A percentile compares a stretch with the other conserved stretches of the same genome.
Conservation (phyloP, 2,797 vertebrate species). For the Sebastes aleutianus region DNA sequence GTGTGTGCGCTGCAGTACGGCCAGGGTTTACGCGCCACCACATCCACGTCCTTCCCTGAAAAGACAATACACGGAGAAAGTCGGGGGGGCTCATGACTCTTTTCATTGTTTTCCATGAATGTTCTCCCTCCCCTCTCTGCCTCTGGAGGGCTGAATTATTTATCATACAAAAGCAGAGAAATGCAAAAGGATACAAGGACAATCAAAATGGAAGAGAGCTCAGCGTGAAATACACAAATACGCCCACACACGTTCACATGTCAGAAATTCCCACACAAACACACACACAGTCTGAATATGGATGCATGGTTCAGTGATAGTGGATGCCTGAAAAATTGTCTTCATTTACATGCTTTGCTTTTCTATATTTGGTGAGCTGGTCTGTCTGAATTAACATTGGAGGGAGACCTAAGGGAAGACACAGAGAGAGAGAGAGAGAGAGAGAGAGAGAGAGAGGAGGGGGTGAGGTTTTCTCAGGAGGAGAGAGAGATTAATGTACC, state of each 20-base stretch:
- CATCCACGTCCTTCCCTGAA: neutral
- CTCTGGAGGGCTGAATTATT: constrained; percentile 61
- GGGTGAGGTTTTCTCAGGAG: constrained; percentile 18
- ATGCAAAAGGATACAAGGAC: constrained; percentile 34
- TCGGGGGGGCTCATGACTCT: constrained; percentile 31
- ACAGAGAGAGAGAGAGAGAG: neutral
- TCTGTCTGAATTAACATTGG: constrained; percentile 11
- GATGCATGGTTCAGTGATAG: constrained; percentile 8
- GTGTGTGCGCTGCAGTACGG: neutral
- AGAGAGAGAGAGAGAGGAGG: neutral
- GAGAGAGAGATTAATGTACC: constrained; percentile 39
- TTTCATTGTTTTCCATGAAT: constrained; percentile 20
- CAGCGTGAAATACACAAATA: constrained; percentile 31
- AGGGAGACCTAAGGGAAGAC: neutral
- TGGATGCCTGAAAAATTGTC: constrained; percentile 1
- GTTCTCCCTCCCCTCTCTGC: constrained; percentile 20
- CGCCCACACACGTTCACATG: constrained; percentile 36
- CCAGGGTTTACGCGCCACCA: neutral
- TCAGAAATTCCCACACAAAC: neutral
- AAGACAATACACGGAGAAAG: constrained; percentile 21
- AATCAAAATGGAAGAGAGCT: constrained; percentile 37
- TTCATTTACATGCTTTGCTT: constrained; percentile 4
- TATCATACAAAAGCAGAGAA: constrained; percentile 51
- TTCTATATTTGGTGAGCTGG: constrained; percentile 11
- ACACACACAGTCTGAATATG: neutral